A percentile compares a stretch with the other conserved stretches of the same genome.
Evolutionary conservation across 1,140 invertebrate genomes (phyloP).

Genomic region (Luehdorfia chinensis): DNA sequence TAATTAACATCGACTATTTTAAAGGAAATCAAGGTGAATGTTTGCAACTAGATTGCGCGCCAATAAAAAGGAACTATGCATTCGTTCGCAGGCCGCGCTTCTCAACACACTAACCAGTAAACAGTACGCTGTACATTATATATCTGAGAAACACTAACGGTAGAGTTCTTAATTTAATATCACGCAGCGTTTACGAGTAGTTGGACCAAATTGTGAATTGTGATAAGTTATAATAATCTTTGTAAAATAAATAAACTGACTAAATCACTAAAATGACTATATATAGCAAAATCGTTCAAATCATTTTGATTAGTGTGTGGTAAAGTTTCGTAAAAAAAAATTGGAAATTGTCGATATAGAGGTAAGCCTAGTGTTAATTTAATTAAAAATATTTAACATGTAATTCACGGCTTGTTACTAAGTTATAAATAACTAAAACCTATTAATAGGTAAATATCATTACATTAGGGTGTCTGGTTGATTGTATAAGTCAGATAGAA

Average conservation of each 20-base stretch:
- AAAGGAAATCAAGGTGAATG: slow-evolving; percentile 50
- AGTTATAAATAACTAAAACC: too few species aligned
- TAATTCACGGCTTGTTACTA: too few species aligned
- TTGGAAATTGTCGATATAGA: too few species aligned
- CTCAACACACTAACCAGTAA: slow-evolving; percentile 21
- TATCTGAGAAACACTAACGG: too few species aligned
- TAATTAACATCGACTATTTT: too few species aligned
- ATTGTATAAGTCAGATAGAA: too few species aligned
- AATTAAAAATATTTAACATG: too few species aligned
- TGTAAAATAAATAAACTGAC: background rate
- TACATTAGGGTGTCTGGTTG: too few species aligned
- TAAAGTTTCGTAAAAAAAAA: slow-evolving; percentile 17
- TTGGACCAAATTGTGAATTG: slow-evolving; percentile 1
- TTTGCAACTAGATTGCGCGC: slow-evolving; percentile 23
- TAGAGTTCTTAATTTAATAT: slow-evolving; percentile 4
- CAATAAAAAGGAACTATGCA: slow-evolving; percentile 37
- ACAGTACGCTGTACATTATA: too few species aligned
- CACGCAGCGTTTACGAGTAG: slow-evolving; percentile 6
- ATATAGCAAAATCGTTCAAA: slow-evolving; percentile 74
- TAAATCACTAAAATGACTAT: slow-evolving; percentile 73
- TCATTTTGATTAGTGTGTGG: slow-evolving; percentile 67
- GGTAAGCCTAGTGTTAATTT: too few species aligned
- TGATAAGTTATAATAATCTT: too few species aligned
- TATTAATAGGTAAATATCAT: too few species aligned
- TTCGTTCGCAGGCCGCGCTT: slow-evolving; percentile 26